Base-by-base conservation (phyloP, 2,797 vertebrate species). In the Etheostoma perlongum region DNA sequence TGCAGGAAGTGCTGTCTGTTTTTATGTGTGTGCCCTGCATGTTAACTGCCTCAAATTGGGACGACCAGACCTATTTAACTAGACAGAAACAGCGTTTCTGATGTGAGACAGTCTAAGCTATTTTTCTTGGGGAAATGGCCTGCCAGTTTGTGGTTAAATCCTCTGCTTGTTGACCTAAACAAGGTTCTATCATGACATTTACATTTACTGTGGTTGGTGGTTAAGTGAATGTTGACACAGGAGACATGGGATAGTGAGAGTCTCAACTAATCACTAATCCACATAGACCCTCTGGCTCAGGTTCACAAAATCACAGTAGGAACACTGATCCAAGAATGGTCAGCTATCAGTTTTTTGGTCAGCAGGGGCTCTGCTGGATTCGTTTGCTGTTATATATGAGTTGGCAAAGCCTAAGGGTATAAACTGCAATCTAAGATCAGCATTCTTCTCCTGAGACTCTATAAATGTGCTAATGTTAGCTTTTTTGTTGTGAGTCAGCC, bases 401-500 rank as follows among this genome's bases (percentile, higher is more conserved):
- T 61, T 27, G 40, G 54, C 52, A 9, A n/a, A 42, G 33, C 21
- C 23, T 0, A 0, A 10, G 42, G 49, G 48, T 55, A 16, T 57
- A 71, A 80, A 55, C 65, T 59, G 7, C 72, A 61, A 27, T 71
- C 72, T 85, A 64, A 40, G 76, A 65, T 85, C 80, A 36, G 52
- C 70, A 21, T 46, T 63, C 21, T 64, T 76, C 58, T 65, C 52
- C 48, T 9, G 67, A 81, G 59, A 64, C 59, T 53, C 68, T 19
- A 55, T 80, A 62, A 85, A 84, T 68, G 27, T 79, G 72, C 65
- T 75, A 72, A 27, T 48, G 70, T 53, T 72, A 0, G 3, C 25
- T 33, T 80, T 90, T 81, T 85, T 46, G 30, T 69, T 65, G 78
- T 6, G n/a, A 74, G 76, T 53, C 58, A 53, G 67, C 63, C 53